Conservation (phyloP, 2,888 invertebrate genomes). For the Erpobdella octoculata region DNA sequence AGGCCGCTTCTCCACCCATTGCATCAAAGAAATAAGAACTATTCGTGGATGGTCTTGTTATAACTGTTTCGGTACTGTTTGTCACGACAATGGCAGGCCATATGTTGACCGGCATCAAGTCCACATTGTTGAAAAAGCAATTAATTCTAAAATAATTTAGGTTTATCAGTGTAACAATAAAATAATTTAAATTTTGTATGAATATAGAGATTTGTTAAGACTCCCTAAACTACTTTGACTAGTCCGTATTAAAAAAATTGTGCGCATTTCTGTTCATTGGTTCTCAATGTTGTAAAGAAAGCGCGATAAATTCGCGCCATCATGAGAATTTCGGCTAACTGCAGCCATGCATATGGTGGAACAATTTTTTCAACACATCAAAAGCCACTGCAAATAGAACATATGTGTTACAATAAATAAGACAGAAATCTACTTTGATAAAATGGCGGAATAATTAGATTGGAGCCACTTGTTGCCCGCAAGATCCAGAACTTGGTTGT, state of each 20-base stretch:
- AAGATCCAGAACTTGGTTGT: conserved; percentile 6
- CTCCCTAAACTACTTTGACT: too few relatives aligned
- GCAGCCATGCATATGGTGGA: too few relatives aligned
- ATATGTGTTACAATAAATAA: background rate
- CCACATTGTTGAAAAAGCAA: conserved; percentile 15
- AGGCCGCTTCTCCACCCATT: conserved; percentile 20
- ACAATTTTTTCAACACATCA: too few relatives aligned
- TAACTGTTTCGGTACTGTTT: background rate
- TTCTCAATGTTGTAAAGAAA: too few relatives aligned
- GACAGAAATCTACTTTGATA: background rate
- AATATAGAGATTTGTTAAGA: too few relatives aligned
- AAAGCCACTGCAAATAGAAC: too few relatives aligned
- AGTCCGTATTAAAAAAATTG: too few relatives aligned
- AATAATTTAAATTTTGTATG: background rate
- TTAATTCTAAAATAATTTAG: background rate
- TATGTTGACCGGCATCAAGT: conserved; percentile 11
- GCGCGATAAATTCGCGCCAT: too few relatives aligned
- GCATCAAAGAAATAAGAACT: conserved; percentile 20
- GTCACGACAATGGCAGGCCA: conserved; percentile 20
- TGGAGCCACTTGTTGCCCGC: conserved; percentile 10
- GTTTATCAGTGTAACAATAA: too few relatives aligned
- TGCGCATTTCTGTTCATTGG: too few relatives aligned
- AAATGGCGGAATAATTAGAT: background rate
- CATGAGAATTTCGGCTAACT: too few relatives aligned
- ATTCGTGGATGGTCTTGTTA: background rate